Evolutionary conservation across 2,797 vertebrate species (phyloP).

Genomic region (Tachyglossus aculeatus): DNA sequence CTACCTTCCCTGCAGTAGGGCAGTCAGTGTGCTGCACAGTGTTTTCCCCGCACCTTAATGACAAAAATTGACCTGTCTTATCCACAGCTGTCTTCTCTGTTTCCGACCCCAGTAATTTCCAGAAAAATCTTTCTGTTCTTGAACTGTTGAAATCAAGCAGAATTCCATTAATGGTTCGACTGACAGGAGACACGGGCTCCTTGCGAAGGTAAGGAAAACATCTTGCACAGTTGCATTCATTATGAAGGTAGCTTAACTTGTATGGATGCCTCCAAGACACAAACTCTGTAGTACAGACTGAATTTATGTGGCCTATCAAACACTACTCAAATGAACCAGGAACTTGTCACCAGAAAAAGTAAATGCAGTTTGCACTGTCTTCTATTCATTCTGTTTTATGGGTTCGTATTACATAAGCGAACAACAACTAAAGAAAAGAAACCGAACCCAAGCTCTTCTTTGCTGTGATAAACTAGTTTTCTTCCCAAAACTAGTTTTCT

Average conservation of each 20-base stretch:
- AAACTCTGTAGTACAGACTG: background rate
- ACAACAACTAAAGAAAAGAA: background rate
- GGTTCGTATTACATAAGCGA: background rate
- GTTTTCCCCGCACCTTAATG: conserved; percentile 60
- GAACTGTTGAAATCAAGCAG: conserved; percentile 7
- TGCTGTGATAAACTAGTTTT: background rate
- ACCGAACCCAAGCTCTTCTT: background rate
- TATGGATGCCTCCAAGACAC: background rate
- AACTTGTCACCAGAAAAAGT: background rate
- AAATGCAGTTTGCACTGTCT: background rate
- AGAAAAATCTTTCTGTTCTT: conserved; percentile 44
- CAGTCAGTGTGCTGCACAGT: conserved; percentile 21
- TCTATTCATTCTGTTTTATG: background rate
- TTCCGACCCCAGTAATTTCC: conserved; percentile 51
- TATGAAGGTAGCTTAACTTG: background rate
- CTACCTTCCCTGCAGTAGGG: conserved; percentile 57
- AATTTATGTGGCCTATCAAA: background rate
- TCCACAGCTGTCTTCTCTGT: conserved; percentile 59
- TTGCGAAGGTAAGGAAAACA: background rate
- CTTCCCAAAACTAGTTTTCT: background rate
- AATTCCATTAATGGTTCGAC: background rate
- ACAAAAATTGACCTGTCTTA: conserved; percentile 72
- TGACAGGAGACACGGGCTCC: background rate
- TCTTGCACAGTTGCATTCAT: background rate
- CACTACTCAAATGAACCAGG: background rate